Evolutionary conservation across 1,140 invertebrate species (phyloP).

Genomic region (Glossosoma conforme): DNA sequence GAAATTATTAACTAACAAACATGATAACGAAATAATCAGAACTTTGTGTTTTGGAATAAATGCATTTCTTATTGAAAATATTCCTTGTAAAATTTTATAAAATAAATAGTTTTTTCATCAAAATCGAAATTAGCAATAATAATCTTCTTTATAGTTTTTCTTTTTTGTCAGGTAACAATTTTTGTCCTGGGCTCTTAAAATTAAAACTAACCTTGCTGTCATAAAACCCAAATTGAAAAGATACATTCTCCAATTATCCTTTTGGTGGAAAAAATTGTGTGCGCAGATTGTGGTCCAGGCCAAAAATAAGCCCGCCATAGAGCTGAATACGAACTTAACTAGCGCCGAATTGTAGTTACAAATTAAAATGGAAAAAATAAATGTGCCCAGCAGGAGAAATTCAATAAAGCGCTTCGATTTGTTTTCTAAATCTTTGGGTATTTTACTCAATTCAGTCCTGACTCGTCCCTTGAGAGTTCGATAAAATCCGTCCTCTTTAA

Average conservation of each 20-base stretch:
- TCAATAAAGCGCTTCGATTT: constrained; percentile 22
- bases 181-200: not conserved
- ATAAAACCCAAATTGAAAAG: constrained; percentile 66
- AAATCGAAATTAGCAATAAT: not conserved
- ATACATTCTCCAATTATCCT: constrained; percentile 78
- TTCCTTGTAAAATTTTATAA: not conserved
- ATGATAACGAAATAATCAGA: too few relatives aligned
- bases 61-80: not conserved
- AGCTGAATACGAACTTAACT: constrained; percentile 2
- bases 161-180: not conserved
- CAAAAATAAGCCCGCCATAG: constrained; percentile 41
- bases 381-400: not conserved
- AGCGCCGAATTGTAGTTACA: not conserved
- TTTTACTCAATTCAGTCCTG: constrained; percentile 46
- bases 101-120: not conserved
- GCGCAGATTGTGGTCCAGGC: constrained; percentile 54
- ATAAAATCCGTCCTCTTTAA: constrained; percentile 66
- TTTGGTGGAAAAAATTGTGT: constrained; percentile 81
- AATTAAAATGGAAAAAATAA: constrained; percentile 11
- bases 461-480: constrained; percentile 57
- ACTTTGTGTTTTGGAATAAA: not conserved
- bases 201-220: constrained; percentile 52
- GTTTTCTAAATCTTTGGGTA: constrained; percentile 33
- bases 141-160: not conserved
- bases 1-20: too few relatives aligned